Base-by-base conservation (phyloP, 2,888 invertebrate species). In the Phoronis australis region DNA sequence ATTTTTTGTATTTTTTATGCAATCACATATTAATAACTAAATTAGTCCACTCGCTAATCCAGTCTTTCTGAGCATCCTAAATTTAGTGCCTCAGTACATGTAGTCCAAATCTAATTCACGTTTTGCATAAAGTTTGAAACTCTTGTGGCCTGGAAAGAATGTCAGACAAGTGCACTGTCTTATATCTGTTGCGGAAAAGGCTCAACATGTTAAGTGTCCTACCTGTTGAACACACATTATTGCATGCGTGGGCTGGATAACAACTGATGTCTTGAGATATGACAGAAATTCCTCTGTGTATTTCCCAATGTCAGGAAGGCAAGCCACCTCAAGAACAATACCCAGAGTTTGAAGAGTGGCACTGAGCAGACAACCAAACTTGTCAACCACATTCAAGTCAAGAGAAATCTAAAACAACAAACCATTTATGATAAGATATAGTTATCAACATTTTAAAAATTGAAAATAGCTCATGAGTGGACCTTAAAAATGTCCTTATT, bases 201-300 rank as follows among this genome's bases (percentile, higher is more conserved):
- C 50, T 50, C 12, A 50, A 44, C 20, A 54, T 41, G 37, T 37
- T 31, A 31, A 15, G 15, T 31, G 31, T 31, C 52, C 45, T 57
- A 88, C 79, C 71, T 90, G 90, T 35, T 88, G 86, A 1, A 90
- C 85, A 71, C 87, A 87, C 52, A 83, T 81, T 0, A 90, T 84
- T 0, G 87, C 84, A 4, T 80, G 77, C 1, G 85, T 83, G 0
- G 88, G 83, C 48, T 87, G 85, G 35, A 88, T 68, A 9, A 82
- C 78, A 70, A 90, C 84, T 1, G 87, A 84, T 0, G 83, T 82
- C 64, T 85, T 84, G 5, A 90, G 78, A 69, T 89, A 90, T 60
- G 80, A 81, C 1, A 92, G 79, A 18, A 91, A 79, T 76, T 92
- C 91, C 76, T 92, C 90, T 0, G 88, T 85, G 42, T 87, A 82